Evolutionary conservation across 1,140 invertebrate species (phyloP).

Genomic region (Aleiodes sp.): DNA sequence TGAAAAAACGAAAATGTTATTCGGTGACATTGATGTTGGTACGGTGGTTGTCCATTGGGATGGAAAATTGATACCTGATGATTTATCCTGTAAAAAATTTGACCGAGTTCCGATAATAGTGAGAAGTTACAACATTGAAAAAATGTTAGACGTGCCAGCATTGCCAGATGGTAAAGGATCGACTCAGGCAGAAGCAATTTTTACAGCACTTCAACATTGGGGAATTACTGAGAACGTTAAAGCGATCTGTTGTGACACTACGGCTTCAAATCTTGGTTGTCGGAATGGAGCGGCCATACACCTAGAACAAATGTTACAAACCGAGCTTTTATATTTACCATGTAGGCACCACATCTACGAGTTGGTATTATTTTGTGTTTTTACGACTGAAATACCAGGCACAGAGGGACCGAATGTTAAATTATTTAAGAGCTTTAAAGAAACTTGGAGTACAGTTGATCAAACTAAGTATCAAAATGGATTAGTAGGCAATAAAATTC

Average conservation of each 20-base stretch:
- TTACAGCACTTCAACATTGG: slow-evolving; percentile 37
- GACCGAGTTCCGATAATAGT: slow-evolving; percentile 31
- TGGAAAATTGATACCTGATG: slow-evolving; percentile 38
- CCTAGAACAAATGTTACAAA: slow-evolving; percentile 46
- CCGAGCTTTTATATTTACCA: slow-evolving; percentile 47
- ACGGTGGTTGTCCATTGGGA: slow-evolving; percentile 36
- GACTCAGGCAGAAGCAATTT: slow-evolving; percentile 35
- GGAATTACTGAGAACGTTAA: slow-evolving; percentile 42
- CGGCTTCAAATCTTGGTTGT: slow-evolving; percentile 48
- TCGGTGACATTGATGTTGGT: slow-evolving; percentile 27
- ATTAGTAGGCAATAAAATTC: slow-evolving; percentile 10
- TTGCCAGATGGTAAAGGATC: slow-evolving; percentile 36
- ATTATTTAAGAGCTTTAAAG: slow-evolving; percentile 51
- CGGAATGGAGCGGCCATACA: slow-evolving; percentile 44
- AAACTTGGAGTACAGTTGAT: slow-evolving; percentile 36
- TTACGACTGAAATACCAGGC: slow-evolving; percentile 39
- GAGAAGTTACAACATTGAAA: slow-evolving; percentile 22
- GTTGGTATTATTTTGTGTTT: slow-evolving; percentile 44
- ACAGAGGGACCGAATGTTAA: slow-evolving; percentile 47
- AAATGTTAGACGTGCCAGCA: slow-evolving; percentile 36
- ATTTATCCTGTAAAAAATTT: slow-evolving; percentile 15
- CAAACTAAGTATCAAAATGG: slow-evolving; percentile 36
- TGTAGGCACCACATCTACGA: slow-evolving; percentile 52
- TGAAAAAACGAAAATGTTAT: slow-evolving; percentile 29
- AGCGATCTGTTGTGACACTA: slow-evolving; percentile 54